A percentile compares a stretch with the other conserved stretches of the same genome.
phyloP scores from a whole-genome alignment of 1,140 invertebrate genomes.

The Procambarus virginalis region DNA sequence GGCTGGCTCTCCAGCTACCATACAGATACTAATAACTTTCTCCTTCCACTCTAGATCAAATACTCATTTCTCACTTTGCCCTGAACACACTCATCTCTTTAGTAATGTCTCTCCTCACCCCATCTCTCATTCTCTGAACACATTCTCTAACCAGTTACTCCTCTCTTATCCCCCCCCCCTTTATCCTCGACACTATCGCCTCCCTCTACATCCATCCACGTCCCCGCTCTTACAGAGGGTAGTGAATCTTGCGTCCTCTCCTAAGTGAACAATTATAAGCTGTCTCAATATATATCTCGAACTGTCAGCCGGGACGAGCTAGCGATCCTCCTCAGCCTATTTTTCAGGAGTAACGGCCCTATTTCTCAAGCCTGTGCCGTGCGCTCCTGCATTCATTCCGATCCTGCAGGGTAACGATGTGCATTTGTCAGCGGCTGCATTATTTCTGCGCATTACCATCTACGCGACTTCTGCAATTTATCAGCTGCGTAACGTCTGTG shows the following conservation, averaged over 20 bases:
- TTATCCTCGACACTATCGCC: too few species aligned
- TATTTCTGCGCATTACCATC: background rate
- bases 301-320: background rate
- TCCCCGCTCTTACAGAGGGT: background rate
- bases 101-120: too few species aligned
- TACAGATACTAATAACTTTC: too few species aligned
- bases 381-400: background rate
- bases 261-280: constrained; percentile 7
- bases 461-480: too few species aligned
- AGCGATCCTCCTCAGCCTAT: background rate
- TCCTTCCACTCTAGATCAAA: too few species aligned
- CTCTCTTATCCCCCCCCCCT: background rate
- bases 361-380: background rate
- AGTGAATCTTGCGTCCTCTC: background rate
- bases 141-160: background rate
- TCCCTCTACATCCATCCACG: too few species aligned
- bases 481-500: too few species aligned
- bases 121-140: background rate
- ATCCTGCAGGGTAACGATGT: background rate
- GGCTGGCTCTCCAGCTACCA: too few species aligned
- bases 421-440: background rate
- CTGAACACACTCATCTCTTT: too few species aligned
- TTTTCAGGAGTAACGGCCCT: background rate
- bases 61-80: too few species aligned
- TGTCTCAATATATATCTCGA: constrained; percentile 5